Evolutionary conservation across 2,888 invertebrate genomes (phyloP), one percentile per base, ranked within the genome.

Genomic region (Conistra vaccinii): DNA sequence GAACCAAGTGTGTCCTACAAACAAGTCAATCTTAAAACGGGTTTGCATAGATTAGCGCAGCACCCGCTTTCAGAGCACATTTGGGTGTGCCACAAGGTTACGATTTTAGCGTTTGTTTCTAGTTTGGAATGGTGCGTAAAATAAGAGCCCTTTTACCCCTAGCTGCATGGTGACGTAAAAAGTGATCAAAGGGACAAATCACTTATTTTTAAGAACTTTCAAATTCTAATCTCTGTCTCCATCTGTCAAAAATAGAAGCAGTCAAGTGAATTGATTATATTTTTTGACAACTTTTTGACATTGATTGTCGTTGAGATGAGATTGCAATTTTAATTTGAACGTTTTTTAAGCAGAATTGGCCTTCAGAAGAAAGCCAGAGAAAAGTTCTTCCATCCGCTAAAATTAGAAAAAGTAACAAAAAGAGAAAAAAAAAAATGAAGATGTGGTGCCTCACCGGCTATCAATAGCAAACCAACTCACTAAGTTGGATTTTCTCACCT

Each of bases 11-110:
- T 90, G 91, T 88, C 92, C 90, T 90, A 93, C 94, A 94, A 94
- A 94, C 94, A 94, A 94, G 93, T 94, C 94, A 93, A 94, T 95
- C 93, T 94, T 92, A 93, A 93, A 93, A 92, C 91, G 87, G 89
- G 93, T 95, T 94, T 94, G 94, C 95, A 94, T 95, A 94, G 93
- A 95, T 94, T 94, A 95, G 92, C 90, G 80, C 88, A 87, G 90
- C 90, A 91, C 93, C 91, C 92, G 92, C 92, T 92, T 91, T 92
- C 88, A 88, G 90, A 92, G 91, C 91, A 92, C 90, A 92, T 89
- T 91, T 77, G 87, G 84, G 80, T 79, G 29, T 90, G 93, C 87
- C 84, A 0, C 85, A 81, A 91, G 60, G 58, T 69, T 67, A 29
- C 9, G 42, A 6, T 42, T 51, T 3, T 0, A 78, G 83, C 81